Evolutionary conservation across 2,797 vertebrate species (phyloP), one percentile per base, ranked within the genome.

Genomic region (Dipus sagitta): DNA sequence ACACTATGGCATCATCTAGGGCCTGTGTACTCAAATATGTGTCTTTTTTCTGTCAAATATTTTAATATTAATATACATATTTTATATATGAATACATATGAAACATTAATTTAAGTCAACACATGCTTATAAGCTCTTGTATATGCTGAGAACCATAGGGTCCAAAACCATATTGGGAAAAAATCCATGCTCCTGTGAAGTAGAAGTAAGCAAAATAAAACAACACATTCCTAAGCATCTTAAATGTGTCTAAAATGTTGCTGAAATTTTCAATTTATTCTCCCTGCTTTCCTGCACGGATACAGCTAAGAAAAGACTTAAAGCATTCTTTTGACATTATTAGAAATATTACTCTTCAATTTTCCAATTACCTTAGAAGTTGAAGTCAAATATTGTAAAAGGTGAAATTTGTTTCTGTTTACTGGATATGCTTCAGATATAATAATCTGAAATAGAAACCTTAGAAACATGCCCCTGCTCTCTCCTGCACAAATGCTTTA

Each of bases 301-400:
- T n/a, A 78, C 14, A 80, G 24, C 17, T 24, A 71, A 11, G 21
- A 76, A 47, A 85, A 30, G 0, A 75, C 47, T 71, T 74, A 12
- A 74, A 18, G 20, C 5, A 52, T 28, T 11, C 24, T 60, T 38
- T 62, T 82, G 86, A 67, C 47, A 92, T 65, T 86, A 78, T 24
- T 88, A 75, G 70, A 65, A 86, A 90, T 67, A 79, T 47, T 60
- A 83, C 38, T 93, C 58, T 82, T 68, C 34, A 54, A 17, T 77
- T 76, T 83, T 79, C 54, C 54, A 90, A 42, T 72, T 11, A 79
- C 65, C 24, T 95, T 81, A 91, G 26, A 89, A 78, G 23, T 28
- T 79, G 64, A 84, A 92, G 74, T 88, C 32, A 93, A 94, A 77
- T 62, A 79, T 0, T 92, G 47, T 30, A 3, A 88, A 89, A 78